phyloP scores from a whole-genome alignment of 2,888 invertebrate species.

The Elysia crispata region DNA sequence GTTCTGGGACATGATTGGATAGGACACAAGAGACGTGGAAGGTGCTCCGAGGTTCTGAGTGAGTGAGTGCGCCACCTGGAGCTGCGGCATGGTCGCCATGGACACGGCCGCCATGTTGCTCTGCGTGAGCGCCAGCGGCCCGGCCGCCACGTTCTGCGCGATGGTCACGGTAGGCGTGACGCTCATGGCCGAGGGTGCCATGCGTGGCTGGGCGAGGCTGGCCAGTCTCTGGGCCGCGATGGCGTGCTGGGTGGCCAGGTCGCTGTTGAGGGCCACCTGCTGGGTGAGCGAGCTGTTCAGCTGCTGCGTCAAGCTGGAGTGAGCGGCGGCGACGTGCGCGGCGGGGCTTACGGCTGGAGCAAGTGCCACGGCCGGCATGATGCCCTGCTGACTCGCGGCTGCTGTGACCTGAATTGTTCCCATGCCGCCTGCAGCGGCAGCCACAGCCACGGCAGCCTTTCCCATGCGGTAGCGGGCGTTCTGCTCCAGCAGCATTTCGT shows the following conservation, averaged over 20 bases:
- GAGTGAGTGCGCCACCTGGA: constrained; percentile 59
- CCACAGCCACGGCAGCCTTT: constrained; percentile 65
- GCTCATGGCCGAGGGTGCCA: constrained; percentile 47
- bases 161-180: constrained; percentile 60
- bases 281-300: constrained; percentile 74
- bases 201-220: constrained; percentile 29
- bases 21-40: constrained; percentile 67
- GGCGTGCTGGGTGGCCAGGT: constrained; percentile 71
- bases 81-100: constrained; percentile 55
- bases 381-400: constrained; percentile 71
- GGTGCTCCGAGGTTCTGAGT: constrained; percentile 64
- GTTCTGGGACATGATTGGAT: constrained; percentile 73
- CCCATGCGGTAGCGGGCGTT: constrained; percentile 83
- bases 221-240: constrained; percentile 67
- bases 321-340: constrained; percentile 53
- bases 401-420: constrained; percentile 62
- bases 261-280: constrained; percentile 73
- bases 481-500: constrained; percentile 87
- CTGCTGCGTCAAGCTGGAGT: constrained; percentile 55
- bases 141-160: constrained; percentile 57
- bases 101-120: constrained; percentile 58
- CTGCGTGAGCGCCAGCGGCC: constrained; percentile 67
- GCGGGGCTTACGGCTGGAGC: constrained; percentile 66
- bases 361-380: constrained; percentile 77
- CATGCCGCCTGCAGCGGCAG: constrained; percentile 63